These are phyloP conservation scores for Sylvia atricapilla DNA, from an alignment of 2,113 vertebrate species.

Conservation along the genomic window DNA sequence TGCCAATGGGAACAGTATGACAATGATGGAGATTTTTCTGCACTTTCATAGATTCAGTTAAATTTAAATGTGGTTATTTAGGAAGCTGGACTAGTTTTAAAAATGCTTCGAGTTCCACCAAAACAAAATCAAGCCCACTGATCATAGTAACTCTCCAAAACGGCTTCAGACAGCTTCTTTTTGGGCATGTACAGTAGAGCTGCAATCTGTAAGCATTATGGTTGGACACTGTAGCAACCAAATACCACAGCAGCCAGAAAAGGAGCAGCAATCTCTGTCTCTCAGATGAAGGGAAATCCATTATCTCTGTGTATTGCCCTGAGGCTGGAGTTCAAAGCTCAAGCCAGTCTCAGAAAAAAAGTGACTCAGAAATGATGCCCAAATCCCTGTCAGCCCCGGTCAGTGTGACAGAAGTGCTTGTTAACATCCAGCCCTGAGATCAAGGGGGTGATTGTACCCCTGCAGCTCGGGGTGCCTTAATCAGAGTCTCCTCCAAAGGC, in stretches of 20 bases:
- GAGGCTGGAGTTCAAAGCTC: slow-evolving; percentile 48
- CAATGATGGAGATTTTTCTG: slow-evolving; percentile 1
- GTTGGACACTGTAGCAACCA: slow-evolving; percentile 11
- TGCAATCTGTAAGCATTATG: slow-evolving; percentile 15
- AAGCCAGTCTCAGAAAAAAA: background rate
- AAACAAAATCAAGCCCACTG: background rate
- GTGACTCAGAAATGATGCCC: background rate
- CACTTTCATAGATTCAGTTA: background rate
- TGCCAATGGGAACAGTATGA: slow-evolving; percentile 2
- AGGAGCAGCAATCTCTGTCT: background rate
- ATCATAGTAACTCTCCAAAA: background rate
- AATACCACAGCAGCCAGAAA: slow-evolving; percentile 12
- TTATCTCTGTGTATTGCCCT: slow-evolving; percentile 25
- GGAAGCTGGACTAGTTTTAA: slow-evolving; percentile 3
- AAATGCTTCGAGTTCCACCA: background rate
- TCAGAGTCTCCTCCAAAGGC: background rate
- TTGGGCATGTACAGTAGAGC: background rate
- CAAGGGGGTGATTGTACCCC: slow-evolving; percentile 9
- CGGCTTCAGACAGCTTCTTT: background rate
- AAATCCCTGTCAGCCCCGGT: background rate
- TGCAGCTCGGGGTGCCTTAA: background rate
- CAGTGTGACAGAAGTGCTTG: background rate
- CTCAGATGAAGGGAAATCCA: slow-evolving; percentile 42
- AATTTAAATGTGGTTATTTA: slow-evolving; percentile 7
- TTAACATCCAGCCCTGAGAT: background rate